phyloP scores from a whole-genome alignment of 2,113 vertebrate genomes.

The Zapus hudsonius region DNA sequence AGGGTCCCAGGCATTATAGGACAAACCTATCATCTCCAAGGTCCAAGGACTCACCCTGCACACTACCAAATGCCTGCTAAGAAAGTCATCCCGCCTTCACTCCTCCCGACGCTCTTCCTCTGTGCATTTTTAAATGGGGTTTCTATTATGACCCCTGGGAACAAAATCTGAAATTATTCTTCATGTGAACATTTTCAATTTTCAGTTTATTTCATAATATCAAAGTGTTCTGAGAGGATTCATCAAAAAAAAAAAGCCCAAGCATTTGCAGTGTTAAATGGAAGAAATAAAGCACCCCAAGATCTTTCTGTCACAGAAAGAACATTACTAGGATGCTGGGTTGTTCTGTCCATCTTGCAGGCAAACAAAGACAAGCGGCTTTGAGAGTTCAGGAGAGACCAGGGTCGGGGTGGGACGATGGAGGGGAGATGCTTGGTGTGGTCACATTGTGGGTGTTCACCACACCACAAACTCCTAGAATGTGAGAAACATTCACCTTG shows the following conservation, averaged over 20 bases:
- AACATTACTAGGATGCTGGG: background rate
- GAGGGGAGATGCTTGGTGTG: background rate
- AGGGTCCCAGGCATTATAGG: constrained; percentile 68
- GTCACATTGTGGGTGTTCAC: no score
- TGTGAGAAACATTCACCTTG: background rate
- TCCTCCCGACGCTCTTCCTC: no score
- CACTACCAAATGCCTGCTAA: constrained; percentile 49
- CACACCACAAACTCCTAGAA: background rate
- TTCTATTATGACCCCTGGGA: background rate
- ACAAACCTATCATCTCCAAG: constrained; percentile 39
- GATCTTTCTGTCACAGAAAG: background rate
- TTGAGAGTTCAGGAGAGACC: no score
- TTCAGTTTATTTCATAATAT: background rate
- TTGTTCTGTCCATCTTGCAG: background rate
- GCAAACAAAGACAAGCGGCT: background rate
- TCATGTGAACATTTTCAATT: constrained; percentile 28
- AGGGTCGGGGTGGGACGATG: background rate
- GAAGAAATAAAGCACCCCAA: background rate
- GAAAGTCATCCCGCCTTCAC: background rate
- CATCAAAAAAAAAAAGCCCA: background rate
- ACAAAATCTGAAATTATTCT: background rate
- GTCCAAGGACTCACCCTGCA: constrained; percentile 61
- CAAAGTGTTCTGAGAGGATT: background rate
- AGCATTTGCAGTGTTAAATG: background rate
- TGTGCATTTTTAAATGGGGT: background rate